phyloP scores from a whole-genome alignment of 2,113 vertebrate species.

The Cephalopholis sonnerati region DNA sequence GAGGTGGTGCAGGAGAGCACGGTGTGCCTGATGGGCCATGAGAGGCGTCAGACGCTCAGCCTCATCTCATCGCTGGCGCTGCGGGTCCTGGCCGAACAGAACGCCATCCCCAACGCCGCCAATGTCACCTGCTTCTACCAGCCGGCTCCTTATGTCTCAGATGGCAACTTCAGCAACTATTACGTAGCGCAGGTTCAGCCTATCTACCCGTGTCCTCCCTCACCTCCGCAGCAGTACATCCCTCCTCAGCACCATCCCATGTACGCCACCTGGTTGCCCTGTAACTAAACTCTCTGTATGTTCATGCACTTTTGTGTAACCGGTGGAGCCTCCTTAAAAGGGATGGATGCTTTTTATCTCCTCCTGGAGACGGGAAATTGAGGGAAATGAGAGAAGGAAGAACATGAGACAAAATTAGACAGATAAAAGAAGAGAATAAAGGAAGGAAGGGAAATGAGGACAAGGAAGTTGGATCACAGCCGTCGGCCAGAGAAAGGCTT shows the following conservation, averaged over 20 bases:
- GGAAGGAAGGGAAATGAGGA: constrained; percentile 23
- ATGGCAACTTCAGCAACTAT: constrained; percentile 99
- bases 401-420: constrained; percentile 1
- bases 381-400: constrained; percentile 28
- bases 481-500: constrained; percentile 13
- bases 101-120: constrained; percentile 95
- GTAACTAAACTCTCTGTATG: constrained; percentile 86
- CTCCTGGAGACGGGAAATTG: constrained; percentile 15
- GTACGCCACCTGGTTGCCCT: constrained; percentile 95
- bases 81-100: constrained; percentile 94
- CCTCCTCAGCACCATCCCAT: constrained; percentile 83
- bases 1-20: constrained; percentile 98
- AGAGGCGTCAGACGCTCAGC: constrained; percentile 94
- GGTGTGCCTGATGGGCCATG: constrained; percentile 98
- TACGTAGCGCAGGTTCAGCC: constrained; percentile 97
- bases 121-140: constrained; percentile 99
- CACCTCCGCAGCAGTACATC: constrained; percentile 67
- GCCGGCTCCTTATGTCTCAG: constrained; percentile 95
- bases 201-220: constrained; percentile 91
- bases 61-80: constrained; percentile 96
- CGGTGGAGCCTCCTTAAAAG: constrained; percentile 7
- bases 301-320: constrained; percentile 23
- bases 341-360: constrained; percentile 18
- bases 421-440: constrained; percentile 29
- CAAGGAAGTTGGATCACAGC: constrained; percentile 40